Conservation (phyloP, 2,113 vertebrate species). For the Peucedramus taeniatus region DNA sequence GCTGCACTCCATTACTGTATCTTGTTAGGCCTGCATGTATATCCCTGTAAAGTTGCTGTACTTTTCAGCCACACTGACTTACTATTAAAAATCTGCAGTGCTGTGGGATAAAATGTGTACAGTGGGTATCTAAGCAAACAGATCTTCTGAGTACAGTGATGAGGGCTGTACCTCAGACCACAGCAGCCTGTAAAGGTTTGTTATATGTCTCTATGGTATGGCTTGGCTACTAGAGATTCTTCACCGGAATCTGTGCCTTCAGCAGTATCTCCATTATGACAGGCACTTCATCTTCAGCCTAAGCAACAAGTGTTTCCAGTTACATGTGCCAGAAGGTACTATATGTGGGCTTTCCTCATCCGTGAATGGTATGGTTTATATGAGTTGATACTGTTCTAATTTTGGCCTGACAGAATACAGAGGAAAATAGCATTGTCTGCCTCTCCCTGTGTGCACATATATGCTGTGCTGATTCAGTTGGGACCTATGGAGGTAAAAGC, state of each 20-base stretch:
- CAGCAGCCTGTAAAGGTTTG: neutral
- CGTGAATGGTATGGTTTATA: neutral
- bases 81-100: neutral
- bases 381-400: neutral
- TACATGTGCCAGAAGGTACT: neutral
- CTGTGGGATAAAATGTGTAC: neutral
- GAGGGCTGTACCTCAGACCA: neutral
- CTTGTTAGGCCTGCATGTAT: neutral
- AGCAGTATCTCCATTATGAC: neutral
- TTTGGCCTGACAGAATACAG: neutral
- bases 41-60: neutral
- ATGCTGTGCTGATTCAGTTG: neutral
- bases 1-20: neutral
- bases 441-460: neutral
- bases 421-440: neutral
- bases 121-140: neutral
- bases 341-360: neutral
- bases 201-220: accelerated
- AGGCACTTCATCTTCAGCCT: neutral
- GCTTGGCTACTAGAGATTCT: neutral
- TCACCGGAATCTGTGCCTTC: neutral
- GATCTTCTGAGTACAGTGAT: accelerated
- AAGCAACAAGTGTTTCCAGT: neutral
- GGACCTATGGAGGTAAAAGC: neutral
- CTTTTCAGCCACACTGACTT: neutral